Evolutionary conservation across 1,140 invertebrate genomes (phyloP).

Genomic region (Nylanderia fulva): DNA sequence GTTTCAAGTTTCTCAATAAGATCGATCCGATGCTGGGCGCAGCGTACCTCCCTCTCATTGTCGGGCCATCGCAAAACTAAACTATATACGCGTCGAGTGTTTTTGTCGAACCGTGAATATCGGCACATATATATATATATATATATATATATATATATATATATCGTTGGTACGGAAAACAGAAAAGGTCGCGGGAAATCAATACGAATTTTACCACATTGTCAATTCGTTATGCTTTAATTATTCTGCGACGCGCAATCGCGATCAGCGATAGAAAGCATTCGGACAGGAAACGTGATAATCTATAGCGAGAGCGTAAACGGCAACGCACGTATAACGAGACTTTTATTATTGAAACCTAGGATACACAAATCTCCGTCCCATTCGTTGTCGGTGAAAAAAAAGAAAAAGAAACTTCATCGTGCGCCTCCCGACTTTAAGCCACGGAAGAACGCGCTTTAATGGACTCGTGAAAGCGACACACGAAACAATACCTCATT

Average conservation of each 20-base stretch:
- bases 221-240: constrained; percentile 55
- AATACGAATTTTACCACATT: constrained; percentile 23
- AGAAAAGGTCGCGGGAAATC: constrained; percentile 4
- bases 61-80: background rate
- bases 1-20: background rate
- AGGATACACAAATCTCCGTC: constrained; percentile 5
- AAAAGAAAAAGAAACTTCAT: constrained; percentile 24
- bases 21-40: background rate
- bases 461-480: constrained; percentile 60
- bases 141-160: too few species aligned
- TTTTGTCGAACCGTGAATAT: background rate
- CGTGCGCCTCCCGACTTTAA: constrained; percentile 51
- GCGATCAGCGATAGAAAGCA: background rate
- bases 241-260: constrained; percentile 38
- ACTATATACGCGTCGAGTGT: background rate
- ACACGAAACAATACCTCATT: constrained; percentile 58
- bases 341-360: constrained; percentile 47
- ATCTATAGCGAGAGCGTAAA: constrained; percentile 22
- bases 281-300: constrained; percentile 16
- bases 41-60: constrained; percentile 25
- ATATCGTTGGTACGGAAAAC: constrained; percentile 12
- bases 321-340: constrained; percentile 34
- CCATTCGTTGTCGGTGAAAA: background rate
- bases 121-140: too few species aligned
- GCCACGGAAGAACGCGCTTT: constrained; percentile 47